Evolutionary conservation across 1,140 invertebrate species (phyloP), one percentile per base, ranked within the genome.

Genomic region (Brachionus manjavacas): DNA sequence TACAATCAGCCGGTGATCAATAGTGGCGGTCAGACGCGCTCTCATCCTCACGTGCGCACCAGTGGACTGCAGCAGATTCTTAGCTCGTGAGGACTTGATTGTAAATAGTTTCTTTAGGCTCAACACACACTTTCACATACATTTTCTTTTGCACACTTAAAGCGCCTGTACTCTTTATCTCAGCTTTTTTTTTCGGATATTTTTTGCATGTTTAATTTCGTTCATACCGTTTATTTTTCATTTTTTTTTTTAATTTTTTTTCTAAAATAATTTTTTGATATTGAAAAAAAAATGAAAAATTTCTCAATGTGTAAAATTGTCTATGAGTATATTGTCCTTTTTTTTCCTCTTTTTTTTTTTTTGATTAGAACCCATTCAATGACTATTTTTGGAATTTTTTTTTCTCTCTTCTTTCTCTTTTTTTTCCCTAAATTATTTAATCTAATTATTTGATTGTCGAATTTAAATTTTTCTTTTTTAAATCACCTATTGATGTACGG

Each of bases 1-100:
- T 25, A 25, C 46, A 76, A 49, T 76, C 72, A 76, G 14, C 72
- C 72, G 72, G 72, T 76, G 72, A 76, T 76, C 2, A 76, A 12
- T 28, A 25, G 43, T 49, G 25, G 35, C 16, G 68, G 68, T 72
- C 68, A 72, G 31, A 3, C 35, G 20, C 28, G 68, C 0, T 0
- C 68, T 9, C 14, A 16, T 3, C 1, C 28, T 2, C 6, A 39
- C 6, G 41, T 3, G 0, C 39, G 68, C 4, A 35, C 68, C 16
- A 72, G 68, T 39, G 68, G 68, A 14, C 35, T 72, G 8, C 68
- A 72, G 3, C 68, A 72, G 41, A 72, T 72, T 41, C 9, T 72
- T 4, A 39, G 31, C 28, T 72, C 68, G 16, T 72, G 16, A 68
- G 3, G 0, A 1, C 7, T 28, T 11, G 25, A 72, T 72, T 72